Conservation (phyloP, 2,888 invertebrate species). For the Eubasilissa splendida region DNA sequence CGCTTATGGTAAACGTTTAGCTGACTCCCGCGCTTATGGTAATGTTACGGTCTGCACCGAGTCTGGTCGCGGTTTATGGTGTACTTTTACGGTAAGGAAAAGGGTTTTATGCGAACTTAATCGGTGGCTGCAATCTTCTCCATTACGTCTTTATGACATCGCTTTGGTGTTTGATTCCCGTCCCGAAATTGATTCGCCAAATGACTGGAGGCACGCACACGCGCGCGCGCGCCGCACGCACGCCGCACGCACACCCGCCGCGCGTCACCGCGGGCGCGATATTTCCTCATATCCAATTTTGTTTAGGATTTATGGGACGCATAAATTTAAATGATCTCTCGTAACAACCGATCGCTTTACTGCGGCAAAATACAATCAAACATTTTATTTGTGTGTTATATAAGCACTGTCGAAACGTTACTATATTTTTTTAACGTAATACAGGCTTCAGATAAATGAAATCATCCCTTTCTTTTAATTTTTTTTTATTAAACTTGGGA, state of each 20-base stretch:
- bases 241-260: background rate
- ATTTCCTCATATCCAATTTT: too few species aligned
- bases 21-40: slow-evolving; percentile 55
- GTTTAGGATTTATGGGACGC: too few species aligned
- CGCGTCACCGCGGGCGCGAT: too few species aligned
- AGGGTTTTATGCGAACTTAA: slow-evolving; percentile 54
- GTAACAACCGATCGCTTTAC: too few species aligned
- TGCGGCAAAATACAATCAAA: too few species aligned
- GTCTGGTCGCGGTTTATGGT: slow-evolving; percentile 32
- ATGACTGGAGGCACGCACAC: slow-evolving; percentile 10
- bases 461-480: too few species aligned
- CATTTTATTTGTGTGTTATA: too few species aligned
- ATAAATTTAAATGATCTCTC: too few species aligned
- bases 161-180: slow-evolving; percentile 24
- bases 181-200: slow-evolving; percentile 24
- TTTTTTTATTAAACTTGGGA: too few species aligned
- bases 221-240: background rate
- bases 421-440: too few species aligned
- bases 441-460: too few species aligned
- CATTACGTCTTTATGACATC: slow-evolving; percentile 16
- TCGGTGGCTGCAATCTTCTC: slow-evolving; percentile 26
- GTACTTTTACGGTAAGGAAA: slow-evolving; percentile 42
- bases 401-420: too few species aligned
- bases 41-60: slow-evolving; percentile 47
- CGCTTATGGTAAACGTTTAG: slow-evolving; percentile 57